Evolutionary conservation across 2,797 vertebrate species (phyloP).

Genomic region (Parambassis ranga): DNA sequence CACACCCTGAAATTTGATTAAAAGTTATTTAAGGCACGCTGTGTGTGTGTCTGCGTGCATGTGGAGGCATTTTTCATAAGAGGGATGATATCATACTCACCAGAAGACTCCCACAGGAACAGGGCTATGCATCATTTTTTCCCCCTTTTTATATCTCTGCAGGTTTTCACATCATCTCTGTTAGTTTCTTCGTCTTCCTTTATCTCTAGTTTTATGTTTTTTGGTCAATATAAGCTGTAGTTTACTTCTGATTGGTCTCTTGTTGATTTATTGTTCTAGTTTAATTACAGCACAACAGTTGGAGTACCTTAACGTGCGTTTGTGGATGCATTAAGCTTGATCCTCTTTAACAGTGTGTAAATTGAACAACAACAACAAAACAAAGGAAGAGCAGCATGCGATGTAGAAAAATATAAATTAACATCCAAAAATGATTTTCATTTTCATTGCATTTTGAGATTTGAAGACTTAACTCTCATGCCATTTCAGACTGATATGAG

Average conservation of each 20-base stretch:
- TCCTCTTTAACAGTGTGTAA: slow-evolving; percentile 43
- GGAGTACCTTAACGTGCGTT: slow-evolving; percentile 59
- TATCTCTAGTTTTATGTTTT: slow-evolving; percentile 41
- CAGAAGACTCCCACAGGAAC: slow-evolving; percentile 69
- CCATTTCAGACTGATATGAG: slow-evolving; percentile 13
- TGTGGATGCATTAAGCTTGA: slow-evolving; percentile 50
- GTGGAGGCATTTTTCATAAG: slow-evolving; percentile 72
- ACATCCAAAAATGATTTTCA: slow-evolving; percentile 14
- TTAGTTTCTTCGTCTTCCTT: slow-evolving; percentile 45
- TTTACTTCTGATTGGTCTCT: slow-evolving; percentile 55
- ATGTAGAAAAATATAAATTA: slow-evolving; percentile 31
- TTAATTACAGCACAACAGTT: slow-evolving; percentile 71
- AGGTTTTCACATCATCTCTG: slow-evolving; percentile 59
- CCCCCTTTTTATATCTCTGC: slow-evolving; percentile 67
- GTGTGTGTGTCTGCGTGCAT: slow-evolving; percentile 22
- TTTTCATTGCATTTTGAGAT: slow-evolving; percentile 22
- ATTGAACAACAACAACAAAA: slow-evolving; percentile 19
- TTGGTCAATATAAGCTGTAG: slow-evolving; percentile 21
- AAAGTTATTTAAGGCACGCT: slow-evolving; percentile 71
- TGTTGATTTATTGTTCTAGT: slow-evolving; percentile 59
- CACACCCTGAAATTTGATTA: slow-evolving; percentile 73
- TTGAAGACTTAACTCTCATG: slow-evolving; percentile 19
- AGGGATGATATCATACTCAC: slow-evolving; percentile 75
- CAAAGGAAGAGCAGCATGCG: slow-evolving; percentile 1
- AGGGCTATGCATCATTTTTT: slow-evolving; percentile 67